Percentiles rank a stretch among this genome's conserved stretches.
Conservation (phyloP, 2,888 invertebrate genomes). For the Hermaeophaga mercurialis region DNA sequence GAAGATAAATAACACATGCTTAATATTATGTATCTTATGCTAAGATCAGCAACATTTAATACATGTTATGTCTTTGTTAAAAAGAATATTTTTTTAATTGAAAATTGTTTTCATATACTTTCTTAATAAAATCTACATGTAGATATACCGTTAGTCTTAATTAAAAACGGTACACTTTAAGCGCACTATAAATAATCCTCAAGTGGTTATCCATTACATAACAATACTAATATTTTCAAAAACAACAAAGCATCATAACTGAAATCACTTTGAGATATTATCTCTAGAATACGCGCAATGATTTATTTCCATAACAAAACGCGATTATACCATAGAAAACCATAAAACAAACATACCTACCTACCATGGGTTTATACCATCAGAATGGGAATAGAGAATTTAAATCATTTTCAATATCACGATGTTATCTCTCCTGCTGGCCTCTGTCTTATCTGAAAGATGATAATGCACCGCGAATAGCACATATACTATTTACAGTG, state of each 20-base stretch:
- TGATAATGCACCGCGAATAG: slow-evolving; percentile 13
- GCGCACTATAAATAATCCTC: too few relatives aligned
- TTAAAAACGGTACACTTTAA: too few relatives aligned
- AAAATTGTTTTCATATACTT: too few relatives aligned
- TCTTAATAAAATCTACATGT: too few relatives aligned
- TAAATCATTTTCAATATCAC: slow-evolving; percentile 35
- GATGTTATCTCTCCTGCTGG: slow-evolving; percentile 33
- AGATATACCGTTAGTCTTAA: too few relatives aligned
- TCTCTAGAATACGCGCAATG: slow-evolving; percentile 10
- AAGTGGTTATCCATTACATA: slow-evolving; percentile 1
- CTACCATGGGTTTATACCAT: slow-evolving; percentile 27
- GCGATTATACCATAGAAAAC: slow-evolving; percentile 13
- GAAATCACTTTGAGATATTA: slow-evolving; percentile 15
- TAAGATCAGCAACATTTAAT: too few relatives aligned
- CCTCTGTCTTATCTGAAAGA: slow-evolving; percentile 20
- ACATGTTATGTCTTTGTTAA: too few relatives aligned
- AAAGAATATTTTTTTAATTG: too few relatives aligned
- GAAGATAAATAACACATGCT: too few relatives aligned
- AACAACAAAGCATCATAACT: slow-evolving; percentile 13
- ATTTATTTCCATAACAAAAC: slow-evolving; percentile 19
- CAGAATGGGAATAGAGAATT: slow-evolving; percentile 32
- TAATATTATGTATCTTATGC: too few relatives aligned
- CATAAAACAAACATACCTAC: slow-evolving; percentile 17
- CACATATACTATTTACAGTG: slow-evolving; percentile 7
- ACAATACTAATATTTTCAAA: slow-evolving; percentile 1